Evolutionary conservation across 2,888 invertebrate genomes (phyloP).

Genomic region (Tuta absoluta): DNA sequence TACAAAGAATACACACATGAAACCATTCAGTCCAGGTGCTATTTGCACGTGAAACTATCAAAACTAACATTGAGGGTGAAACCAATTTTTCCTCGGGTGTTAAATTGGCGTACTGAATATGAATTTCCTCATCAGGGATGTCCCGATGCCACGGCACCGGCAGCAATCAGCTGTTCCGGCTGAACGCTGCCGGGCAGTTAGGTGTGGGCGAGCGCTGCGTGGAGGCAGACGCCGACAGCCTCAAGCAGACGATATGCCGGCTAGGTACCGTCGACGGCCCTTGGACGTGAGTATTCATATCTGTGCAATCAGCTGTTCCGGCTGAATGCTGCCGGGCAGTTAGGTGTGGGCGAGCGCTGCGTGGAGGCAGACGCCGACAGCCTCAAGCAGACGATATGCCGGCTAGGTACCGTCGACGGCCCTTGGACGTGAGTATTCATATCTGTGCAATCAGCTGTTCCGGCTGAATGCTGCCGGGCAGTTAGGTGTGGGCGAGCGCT

Average conservation of each 20-base stretch:
- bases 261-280: slow-evolving; percentile 97
- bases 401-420: slow-evolving; percentile 95
- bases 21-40: too few species aligned
- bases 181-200: slow-evolving; percentile 96
- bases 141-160: slow-evolving; percentile 97
- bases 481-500: slow-evolving; percentile 96
- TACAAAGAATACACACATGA: too few species aligned
- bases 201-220: slow-evolving; percentile 98
- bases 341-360: slow-evolving; percentile 97
- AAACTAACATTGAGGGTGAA: too few species aligned
- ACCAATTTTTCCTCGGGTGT: too few species aligned
- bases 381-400: slow-evolving; percentile 94
- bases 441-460: slow-evolving; percentile 92
- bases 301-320: slow-evolving; percentile 94
- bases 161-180: slow-evolving; percentile 94
- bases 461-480: slow-evolving; percentile 84
- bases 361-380: slow-evolving; percentile 93
- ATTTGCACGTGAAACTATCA: too few species aligned
- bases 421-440: slow-evolving; percentile 87
- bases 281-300: slow-evolving; percentile 84
- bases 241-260: slow-evolving; percentile 94
- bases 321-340: slow-evolving; percentile 95
- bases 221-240: slow-evolving; percentile 91
- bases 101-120: too few species aligned
- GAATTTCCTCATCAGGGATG: slow-evolving; percentile 65